These are phyloP conservation scores for Tragulus kanchil DNA, from an alignment of 2,113 vertebrate genomes.

Conservation along the genomic window DNA sequence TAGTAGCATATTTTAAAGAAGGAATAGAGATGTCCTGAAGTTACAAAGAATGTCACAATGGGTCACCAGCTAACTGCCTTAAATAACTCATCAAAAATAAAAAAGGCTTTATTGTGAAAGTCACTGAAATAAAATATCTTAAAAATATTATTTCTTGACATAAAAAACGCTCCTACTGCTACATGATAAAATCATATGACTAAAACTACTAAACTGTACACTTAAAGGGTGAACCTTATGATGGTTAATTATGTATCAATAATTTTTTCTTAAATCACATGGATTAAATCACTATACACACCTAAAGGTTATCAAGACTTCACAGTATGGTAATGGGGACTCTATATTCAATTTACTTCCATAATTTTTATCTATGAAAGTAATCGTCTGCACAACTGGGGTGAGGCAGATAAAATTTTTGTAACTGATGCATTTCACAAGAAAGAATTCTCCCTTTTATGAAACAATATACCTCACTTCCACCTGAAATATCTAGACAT, in stretches of 20 bases:
- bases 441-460: neutral
- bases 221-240: neutral
- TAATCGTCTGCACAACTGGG: too few relatives aligned
- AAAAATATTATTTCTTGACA: neutral
- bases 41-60: neutral
- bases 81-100: neutral
- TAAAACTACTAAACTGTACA: neutral
- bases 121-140: neutral
- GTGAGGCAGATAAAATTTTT: too few relatives aligned
- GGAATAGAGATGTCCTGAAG: neutral
- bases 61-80: neutral
- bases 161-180: slow-evolving; percentile 1
- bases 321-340: neutral
- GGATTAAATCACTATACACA: neutral
- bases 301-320: neutral
- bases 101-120: neutral
- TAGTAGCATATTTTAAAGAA: slow-evolving; percentile 32
- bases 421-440: too few relatives aligned
- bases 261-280: neutral
- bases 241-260: neutral
- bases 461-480: neutral
- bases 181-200: neutral
- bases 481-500: neutral
- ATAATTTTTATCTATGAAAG: too few relatives aligned
- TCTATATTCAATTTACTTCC: neutral